A percentile compares a stretch with the other conserved stretches of the same genome.
Evolutionary conservation across 2,888 invertebrate genomes (phyloP).

Genomic region (Icerya purchasi): DNA sequence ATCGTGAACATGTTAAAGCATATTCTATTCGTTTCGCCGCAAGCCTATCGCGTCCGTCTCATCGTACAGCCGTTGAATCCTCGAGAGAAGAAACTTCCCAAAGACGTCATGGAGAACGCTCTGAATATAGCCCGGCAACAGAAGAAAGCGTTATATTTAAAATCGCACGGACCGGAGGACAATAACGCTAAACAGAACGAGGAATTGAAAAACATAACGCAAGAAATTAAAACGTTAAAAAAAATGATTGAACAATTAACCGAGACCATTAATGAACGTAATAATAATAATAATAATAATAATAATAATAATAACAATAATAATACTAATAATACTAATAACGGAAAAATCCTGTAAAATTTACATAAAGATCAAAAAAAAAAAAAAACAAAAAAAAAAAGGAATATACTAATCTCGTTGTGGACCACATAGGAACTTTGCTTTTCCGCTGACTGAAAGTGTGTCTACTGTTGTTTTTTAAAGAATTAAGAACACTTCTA

Average conservation of each 20-base stretch:
- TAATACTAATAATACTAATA: not conserved
- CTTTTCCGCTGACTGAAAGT: no score
- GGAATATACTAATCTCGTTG: no score
- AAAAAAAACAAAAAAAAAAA: no score
- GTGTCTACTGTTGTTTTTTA: no score
- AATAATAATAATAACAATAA: no score
- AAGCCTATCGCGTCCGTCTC: constrained; percentile 44
- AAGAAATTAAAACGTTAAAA: constrained; percentile 2
- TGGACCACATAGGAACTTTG: no score
- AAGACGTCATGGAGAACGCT: constrained; percentile 41
- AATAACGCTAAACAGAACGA: not conserved
- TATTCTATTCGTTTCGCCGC: constrained; percentile 37
- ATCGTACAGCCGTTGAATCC: constrained; percentile 67
- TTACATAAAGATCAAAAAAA: not conserved
- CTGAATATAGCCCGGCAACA: constrained; percentile 6
- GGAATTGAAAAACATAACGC: not conserved
- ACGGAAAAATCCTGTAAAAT: not conserved
- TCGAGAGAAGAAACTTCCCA: constrained; percentile 54
- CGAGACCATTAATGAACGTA: no score
- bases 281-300: no score
- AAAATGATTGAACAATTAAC: constrained; percentile 1
- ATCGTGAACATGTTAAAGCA: constrained; percentile 23
- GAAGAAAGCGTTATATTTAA: constrained; percentile 5
- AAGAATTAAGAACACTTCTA: no score
- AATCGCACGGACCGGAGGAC: not conserved